Percentiles rank a stretch among this genome's conserved stretches.
phyloP scores from a whole-genome alignment of 2,888 invertebrate genomes.

The Euclidia mi region DNA sequence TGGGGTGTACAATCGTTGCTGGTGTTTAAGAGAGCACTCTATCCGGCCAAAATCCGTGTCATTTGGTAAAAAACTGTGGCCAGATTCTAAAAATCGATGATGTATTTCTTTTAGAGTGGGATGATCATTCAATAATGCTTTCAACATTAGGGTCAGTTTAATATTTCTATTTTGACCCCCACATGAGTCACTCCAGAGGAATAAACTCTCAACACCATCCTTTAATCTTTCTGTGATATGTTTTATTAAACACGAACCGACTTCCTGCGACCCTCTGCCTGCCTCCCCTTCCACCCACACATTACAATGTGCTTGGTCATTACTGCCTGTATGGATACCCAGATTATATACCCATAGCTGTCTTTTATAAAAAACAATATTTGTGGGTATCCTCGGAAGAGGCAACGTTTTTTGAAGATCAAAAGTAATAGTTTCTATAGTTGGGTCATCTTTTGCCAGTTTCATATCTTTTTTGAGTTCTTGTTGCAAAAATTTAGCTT shows the following conservation, averaged over 20 bases:
- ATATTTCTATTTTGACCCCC: slow-evolving; percentile 15
- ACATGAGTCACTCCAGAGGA: slow-evolving; percentile 11
- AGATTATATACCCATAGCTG: not conserved
- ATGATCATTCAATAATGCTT: slow-evolving; percentile 36
- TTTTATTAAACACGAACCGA: too few species aligned
- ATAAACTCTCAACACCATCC: not conserved
- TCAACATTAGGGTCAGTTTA: slow-evolving; percentile 32
- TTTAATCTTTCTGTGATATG: too few species aligned
- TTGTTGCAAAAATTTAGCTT: too few species aligned
- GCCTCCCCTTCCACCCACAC: too few species aligned
- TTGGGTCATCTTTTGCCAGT: too few species aligned
- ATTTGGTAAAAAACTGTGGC: too few species aligned
- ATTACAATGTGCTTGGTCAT: too few species aligned
- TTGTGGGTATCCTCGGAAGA: not conserved
- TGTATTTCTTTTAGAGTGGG: slow-evolving; percentile 24
- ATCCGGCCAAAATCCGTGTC: slow-evolving; percentile 19
- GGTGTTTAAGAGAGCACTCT: slow-evolving; percentile 14
- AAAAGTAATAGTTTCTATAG: not conserved
- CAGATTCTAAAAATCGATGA: slow-evolving; percentile 20
- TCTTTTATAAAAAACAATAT: not conserved
- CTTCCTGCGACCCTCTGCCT: too few species aligned
- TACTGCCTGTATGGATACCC: too few species aligned
- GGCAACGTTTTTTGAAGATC: slow-evolving; percentile 3
- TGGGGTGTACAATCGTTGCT: slow-evolving; percentile 19
- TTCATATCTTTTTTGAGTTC: too few species aligned